Percentiles rank a stretch among this genome's conserved stretches.
Evolutionary conservation across 1,140 invertebrate genomes (phyloP).

Genomic region (Pseudomyrmex gracilis): DNA sequence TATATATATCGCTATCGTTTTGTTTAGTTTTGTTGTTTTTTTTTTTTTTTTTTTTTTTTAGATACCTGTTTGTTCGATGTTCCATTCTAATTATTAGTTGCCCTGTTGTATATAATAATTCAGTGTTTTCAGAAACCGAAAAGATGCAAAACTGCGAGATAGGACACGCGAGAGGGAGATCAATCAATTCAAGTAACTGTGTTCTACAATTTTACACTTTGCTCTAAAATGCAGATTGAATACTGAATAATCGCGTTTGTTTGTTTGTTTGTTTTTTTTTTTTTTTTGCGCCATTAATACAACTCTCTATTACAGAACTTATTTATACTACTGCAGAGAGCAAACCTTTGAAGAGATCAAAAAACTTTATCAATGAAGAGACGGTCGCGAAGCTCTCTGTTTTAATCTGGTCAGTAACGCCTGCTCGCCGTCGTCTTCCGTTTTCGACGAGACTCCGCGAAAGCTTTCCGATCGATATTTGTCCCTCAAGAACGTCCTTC

Average conservation of each 20-base stretch:
- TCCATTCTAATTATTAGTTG: constrained; percentile 24
- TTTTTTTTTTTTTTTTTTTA: no score
- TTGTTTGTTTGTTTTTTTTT: no score
- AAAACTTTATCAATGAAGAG: constrained; percentile 79
- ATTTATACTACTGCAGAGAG: constrained; percentile 42
- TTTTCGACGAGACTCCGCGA: constrained; percentile 83
- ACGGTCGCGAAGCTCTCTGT: constrained; percentile 83
- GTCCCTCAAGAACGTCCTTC: constrained; percentile 93
- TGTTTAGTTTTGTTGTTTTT: no score
- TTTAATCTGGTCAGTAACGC: constrained; percentile 83
- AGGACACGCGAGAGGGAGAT: not conserved
- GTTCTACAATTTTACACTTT: constrained; percentile 13
- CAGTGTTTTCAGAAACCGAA: not conserved
- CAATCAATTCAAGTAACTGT: constrained; percentile 1
- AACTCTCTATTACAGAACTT: constrained; percentile 10
- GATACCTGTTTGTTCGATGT: constrained; percentile 6
- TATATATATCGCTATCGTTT: not conserved
- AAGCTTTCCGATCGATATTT: constrained; percentile 95
- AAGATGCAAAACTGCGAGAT: constrained; percentile 5
- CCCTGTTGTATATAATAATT: not conserved
- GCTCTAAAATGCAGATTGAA: constrained; percentile 24
- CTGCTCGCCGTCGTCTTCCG: constrained; percentile 83
- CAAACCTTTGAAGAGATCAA: not conserved
- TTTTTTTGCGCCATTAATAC: not conserved
- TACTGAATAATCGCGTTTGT: constrained; percentile 3